Percentiles rank a stretch among this genome's conserved stretches.
Evolutionary conservation across 2,113 vertebrate species (phyloP).

Genomic region (Passer domesticus): DNA sequence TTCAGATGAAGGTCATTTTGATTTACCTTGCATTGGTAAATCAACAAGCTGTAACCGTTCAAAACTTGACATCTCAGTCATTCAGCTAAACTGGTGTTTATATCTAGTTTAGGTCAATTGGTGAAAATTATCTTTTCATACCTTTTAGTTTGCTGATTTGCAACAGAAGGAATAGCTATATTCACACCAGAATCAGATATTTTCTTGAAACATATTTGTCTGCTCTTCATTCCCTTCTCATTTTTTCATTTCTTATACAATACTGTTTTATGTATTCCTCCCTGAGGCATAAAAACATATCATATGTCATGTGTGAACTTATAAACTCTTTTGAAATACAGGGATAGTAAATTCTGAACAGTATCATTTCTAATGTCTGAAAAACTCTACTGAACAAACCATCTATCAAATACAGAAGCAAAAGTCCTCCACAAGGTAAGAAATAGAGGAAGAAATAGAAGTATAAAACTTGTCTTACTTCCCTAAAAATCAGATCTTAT

Average conservation of each 20-base stretch:
- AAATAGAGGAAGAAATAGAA: neutral
- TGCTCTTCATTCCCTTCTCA: neutral
- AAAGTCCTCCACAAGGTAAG: neutral
- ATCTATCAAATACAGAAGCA: neutral
- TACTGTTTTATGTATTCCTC: neutral
- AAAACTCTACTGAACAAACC: neutral
- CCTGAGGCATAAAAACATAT: neutral
- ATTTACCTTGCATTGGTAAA: neutral
- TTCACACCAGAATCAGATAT: neutral
- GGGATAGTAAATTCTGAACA: neutral
- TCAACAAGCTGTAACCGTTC: neutral
- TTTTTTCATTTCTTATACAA: neutral
- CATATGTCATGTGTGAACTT: neutral
- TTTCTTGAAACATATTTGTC: neutral
- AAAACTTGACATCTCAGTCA: neutral
- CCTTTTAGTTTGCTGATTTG: neutral
- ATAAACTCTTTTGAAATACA: neutral
- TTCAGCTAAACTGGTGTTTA: neutral
- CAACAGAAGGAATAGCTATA: neutral
- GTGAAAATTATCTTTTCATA: neutral
- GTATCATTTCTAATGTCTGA: neutral
- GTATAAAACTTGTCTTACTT: neutral
- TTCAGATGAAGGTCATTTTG: neutral
- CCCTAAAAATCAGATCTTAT: neutral
- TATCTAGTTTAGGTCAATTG: neutral